Evolutionary conservation across 2,888 invertebrate genomes (phyloP), one percentile per base, ranked within the genome.

Genomic region (Corythucha ciliata): DNA sequence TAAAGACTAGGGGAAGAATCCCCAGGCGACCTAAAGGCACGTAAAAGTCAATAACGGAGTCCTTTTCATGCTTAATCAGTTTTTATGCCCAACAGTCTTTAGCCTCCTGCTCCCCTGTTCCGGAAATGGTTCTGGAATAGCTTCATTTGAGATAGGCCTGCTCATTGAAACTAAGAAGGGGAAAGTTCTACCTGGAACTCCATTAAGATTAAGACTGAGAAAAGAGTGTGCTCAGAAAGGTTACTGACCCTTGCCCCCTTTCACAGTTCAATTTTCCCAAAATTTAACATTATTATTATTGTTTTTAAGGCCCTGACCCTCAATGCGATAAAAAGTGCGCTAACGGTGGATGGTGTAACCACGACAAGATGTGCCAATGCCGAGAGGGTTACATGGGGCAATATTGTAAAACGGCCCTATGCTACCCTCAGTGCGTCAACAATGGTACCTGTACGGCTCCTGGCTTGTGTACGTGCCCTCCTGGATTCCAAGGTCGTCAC

Each of bases 201-300:
- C 91, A 55, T 73, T 92, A 63, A 77, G 87, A 64, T 75, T 91
- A 66, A 82, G 81, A 70, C 77, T 91, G 68, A 80, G 86, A 72
- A 91, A 91, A 79, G 90, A 91, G 77, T 92, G 91, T 76, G 82
- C 86, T 70, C 84, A 85, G 76, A 83, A 86, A 80, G 86, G 87
- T 86, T 80, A n/a, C n/a, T n/a, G n/a, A n/a, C n/a, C n/a, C n/a
- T n/a, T n/a, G n/a, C n/a, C n/a, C n/a, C n/a, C n/a, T n/a, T n/a
- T n/a, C n/a, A n/a, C n/a, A n/a, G n/a, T n/a, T n/a, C n/a, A n/a
- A n/a, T n/a, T n/a, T n/a, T n/a, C n/a, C n/a, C n/a, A n/a, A n/a
- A n/a, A n/a, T n/a, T n/a, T n/a, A n/a, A n/a, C n/a, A n/a, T n/a
- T n/a, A n/a, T n/a, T n/a, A n/a, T n/a, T n/a, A n/a, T n/a, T n/a